Percentiles rank a stretch among this genome's conserved stretches.
phyloP scores from a whole-genome alignment of 1,140 invertebrate species.

The Polyergus mexicanus region DNA sequence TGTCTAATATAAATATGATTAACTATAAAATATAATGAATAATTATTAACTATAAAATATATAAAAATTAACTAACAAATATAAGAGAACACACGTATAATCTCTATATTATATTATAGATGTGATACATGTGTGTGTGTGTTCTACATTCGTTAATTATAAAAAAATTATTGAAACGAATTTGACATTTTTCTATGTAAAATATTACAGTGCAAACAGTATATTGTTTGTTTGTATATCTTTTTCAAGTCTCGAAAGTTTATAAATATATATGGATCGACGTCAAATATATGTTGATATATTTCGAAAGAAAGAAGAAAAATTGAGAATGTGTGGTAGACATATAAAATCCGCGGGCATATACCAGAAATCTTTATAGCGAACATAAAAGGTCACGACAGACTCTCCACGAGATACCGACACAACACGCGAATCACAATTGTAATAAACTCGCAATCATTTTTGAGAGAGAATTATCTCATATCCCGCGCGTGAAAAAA shows the following conservation, averaged over 20 bases:
- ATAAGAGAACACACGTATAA: too few species aligned
- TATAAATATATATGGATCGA: not conserved
- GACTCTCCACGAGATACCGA: not conserved
- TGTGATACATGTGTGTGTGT: not conserved
- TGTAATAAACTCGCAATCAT: conserved; percentile 29
- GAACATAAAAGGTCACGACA: not conserved
- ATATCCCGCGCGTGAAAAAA: not conserved
- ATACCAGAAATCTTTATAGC: not conserved
- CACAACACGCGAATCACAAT: not conserved
- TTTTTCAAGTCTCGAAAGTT: not conserved
- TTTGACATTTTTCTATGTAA: not conserved
- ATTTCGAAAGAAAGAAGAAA: not conserved
- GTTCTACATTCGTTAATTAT: not conserved
- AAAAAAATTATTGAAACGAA: not conserved
- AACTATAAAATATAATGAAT: not conserved
- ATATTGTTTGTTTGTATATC: not conserved
- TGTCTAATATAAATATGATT: not conserved
- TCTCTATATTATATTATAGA: not conserved
- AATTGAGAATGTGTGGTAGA: not conserved
- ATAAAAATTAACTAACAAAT: too few species aligned
- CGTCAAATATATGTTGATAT: not conserved
- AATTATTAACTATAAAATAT: too few species aligned
- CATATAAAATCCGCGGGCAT: not conserved
- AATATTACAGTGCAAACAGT: conserved; percentile 1
- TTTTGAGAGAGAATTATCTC: conserved; percentile 42